Percentiles rank a stretch among this genome's conserved stretches.
These are phyloP conservation scores for Peromyscus eremicus DNA, from an alignment of 2,797 vertebrate species.

Conservation along the genomic window DNA sequence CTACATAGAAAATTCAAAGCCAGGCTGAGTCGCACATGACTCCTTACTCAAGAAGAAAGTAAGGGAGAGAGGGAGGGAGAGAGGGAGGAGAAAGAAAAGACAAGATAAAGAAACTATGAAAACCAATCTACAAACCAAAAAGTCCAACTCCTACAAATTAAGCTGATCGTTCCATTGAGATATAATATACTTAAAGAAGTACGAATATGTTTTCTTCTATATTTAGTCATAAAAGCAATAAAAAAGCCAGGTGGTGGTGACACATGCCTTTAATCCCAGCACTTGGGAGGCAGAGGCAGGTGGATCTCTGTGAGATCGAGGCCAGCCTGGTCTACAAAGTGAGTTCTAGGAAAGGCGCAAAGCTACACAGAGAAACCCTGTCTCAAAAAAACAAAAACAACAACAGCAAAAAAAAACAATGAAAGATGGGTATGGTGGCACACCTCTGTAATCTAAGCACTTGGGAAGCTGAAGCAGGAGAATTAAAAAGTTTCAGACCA, in stretches of 20 bases:
- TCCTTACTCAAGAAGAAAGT: background rate
- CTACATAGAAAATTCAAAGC: background rate
- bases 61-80: too few relatives aligned
- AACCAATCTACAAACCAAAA: background rate
- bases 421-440: too few relatives aligned
- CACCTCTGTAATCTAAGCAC: background rate
- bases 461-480: background rate
- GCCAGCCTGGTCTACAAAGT: too few relatives aligned
- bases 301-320: too few relatives aligned
- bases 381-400: too few relatives aligned
- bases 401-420: too few relatives aligned
- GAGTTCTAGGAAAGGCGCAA: too few relatives aligned
- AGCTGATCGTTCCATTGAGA: background rate
- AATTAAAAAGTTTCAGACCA: background rate
- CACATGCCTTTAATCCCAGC: too few relatives aligned
- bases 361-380: too few relatives aligned
- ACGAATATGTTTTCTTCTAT: background rate
- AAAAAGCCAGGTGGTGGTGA: background rate
- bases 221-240: constrained; percentile 40
- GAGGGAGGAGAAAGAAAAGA: too few relatives aligned
- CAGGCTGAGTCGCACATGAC: background rate
- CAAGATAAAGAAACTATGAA: background rate
- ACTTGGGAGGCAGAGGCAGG: too few relatives aligned
- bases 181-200: constrained; percentile 2
- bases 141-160: background rate